A percentile compares a stretch with the other conserved stretches of the same genome.
phyloP scores from a whole-genome alignment of 2,888 invertebrate species.

The Eupeodes luniger region DNA sequence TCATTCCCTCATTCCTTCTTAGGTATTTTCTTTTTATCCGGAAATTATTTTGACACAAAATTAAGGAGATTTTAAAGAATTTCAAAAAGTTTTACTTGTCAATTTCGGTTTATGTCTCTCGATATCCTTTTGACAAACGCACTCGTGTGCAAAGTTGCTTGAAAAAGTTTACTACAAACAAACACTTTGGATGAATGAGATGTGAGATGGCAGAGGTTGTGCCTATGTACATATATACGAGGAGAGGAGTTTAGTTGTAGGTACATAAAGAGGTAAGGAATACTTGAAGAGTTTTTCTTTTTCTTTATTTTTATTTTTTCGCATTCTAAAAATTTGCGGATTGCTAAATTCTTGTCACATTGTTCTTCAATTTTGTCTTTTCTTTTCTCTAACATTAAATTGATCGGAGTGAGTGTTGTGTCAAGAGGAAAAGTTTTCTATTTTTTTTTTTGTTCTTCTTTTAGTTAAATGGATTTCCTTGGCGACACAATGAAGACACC shows the following conservation, averaged over 20 bases:
- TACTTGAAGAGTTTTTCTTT: background rate
- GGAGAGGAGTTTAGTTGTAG: background rate
- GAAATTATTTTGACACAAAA: slow-evolving; percentile 71
- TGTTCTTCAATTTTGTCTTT: slow-evolving; percentile 5
- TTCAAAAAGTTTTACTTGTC: slow-evolving; percentile 41
- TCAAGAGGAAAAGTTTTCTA: background rate
- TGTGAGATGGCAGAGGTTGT: background rate
- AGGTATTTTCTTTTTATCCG: slow-evolving; percentile 16
- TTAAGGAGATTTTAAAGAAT: slow-evolving; percentile 48
- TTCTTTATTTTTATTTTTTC: background rate
- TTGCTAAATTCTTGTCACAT: slow-evolving; percentile 31
- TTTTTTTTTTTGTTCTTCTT: slow-evolving; percentile 1
- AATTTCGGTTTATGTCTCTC: slow-evolving; percentile 22
- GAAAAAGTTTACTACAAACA: slow-evolving; percentile 29
- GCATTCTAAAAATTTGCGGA: background rate
- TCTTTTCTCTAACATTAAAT: background rate
- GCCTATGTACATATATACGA: background rate
- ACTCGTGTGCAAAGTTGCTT: slow-evolving; percentile 51
- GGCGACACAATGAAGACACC: slow-evolving; percentile 6
- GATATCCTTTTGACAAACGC: slow-evolving; percentile 21
- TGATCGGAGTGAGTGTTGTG: slow-evolving; percentile 28
- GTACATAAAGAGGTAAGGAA: background rate
- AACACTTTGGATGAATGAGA: background rate
- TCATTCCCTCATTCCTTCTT: background rate
- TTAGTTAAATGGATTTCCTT: slow-evolving; percentile 12